These are phyloP conservation scores for Mnemiopsis leidyi DNA, from an alignment of 37 sponge, comb jelly and placozoan species.

Conservation along the genomic window DNA sequence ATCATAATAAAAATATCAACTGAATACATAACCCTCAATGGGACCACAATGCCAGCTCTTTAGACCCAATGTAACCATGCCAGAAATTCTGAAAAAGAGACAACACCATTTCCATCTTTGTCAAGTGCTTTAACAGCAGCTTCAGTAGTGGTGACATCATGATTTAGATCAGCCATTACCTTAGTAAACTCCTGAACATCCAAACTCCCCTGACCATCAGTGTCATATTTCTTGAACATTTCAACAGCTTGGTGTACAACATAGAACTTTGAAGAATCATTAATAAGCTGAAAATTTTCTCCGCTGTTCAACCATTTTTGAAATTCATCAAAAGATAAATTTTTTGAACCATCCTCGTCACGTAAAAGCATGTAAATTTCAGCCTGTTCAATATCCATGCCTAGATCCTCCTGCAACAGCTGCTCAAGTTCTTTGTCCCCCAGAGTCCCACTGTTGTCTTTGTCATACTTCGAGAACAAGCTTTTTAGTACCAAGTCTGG, in stretches of 20 bases:
- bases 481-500: constrained; percentile 43
- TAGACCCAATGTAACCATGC: constrained; percentile 38
- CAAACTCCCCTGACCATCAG: not conserved
- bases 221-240: constrained; percentile 44
- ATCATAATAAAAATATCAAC: too few species aligned
- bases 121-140: constrained; percentile 18
- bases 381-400: constrained; percentile 1
- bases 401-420: not conserved
- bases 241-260: constrained; percentile 10
- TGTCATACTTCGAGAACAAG: constrained; percentile 38
- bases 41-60: too few species aligned
- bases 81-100: constrained; percentile 43
- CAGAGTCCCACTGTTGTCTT: constrained; percentile 10
- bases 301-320: not conserved
- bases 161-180: not conserved
- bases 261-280: not conserved
- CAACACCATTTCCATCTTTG: constrained; percentile 18
- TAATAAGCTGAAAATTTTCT: not conserved
- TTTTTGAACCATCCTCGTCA: constrained; percentile 1
- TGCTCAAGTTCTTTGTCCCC: not conserved
- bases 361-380: not conserved
- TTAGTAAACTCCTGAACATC: not conserved
- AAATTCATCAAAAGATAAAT: constrained; percentile 1
- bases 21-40: too few species aligned
- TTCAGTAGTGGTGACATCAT: not conserved